Conservation (phyloP, 1,140 invertebrate species). For the Papilio helenus region DNA sequence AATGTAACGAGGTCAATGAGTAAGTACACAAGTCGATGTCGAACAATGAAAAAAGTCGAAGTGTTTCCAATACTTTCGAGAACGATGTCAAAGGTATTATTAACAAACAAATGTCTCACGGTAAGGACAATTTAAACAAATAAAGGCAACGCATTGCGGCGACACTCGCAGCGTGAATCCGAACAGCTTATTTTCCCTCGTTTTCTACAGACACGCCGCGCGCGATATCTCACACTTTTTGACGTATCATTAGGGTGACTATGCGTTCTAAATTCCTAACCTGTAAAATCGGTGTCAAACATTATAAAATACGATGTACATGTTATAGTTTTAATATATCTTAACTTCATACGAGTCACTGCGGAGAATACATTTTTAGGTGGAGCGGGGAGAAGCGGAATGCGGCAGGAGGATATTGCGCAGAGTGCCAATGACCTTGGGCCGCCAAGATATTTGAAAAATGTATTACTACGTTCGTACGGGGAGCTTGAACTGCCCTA, state of each 20-base stretch:
- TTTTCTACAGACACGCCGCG: slow-evolving; percentile 54
- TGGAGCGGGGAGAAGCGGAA: no score
- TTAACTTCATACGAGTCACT: no score
- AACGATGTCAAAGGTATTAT: slow-evolving; percentile 50
- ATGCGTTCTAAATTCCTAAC: background rate
- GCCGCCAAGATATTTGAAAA: no score
- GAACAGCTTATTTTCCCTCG: slow-evolving; percentile 57
- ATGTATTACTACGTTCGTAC: no score
- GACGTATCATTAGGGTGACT: slow-evolving; percentile 23
- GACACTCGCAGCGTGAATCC: slow-evolving; percentile 66
- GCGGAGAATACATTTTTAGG: no score
- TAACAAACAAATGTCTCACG: slow-evolving; percentile 51
- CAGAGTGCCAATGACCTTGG: no score
- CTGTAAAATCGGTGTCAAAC: background rate
- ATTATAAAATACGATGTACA: background rate
- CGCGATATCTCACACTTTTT: slow-evolving; percentile 58
- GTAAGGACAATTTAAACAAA: slow-evolving; percentile 56
- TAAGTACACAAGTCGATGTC: slow-evolving; percentile 15
- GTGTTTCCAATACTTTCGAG: slow-evolving; percentile 29
- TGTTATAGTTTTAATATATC: no score
- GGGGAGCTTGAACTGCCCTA: no score
- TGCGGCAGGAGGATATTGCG: no score
- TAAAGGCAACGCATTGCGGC: slow-evolving; percentile 52
- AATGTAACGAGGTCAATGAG: slow-evolving; percentile 20
- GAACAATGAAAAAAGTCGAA: slow-evolving; percentile 21